Percentiles rank a stretch among this genome's conserved stretches.
phyloP scores from a whole-genome alignment of 2,113 vertebrate species.

The Fregata magnificens region DNA sequence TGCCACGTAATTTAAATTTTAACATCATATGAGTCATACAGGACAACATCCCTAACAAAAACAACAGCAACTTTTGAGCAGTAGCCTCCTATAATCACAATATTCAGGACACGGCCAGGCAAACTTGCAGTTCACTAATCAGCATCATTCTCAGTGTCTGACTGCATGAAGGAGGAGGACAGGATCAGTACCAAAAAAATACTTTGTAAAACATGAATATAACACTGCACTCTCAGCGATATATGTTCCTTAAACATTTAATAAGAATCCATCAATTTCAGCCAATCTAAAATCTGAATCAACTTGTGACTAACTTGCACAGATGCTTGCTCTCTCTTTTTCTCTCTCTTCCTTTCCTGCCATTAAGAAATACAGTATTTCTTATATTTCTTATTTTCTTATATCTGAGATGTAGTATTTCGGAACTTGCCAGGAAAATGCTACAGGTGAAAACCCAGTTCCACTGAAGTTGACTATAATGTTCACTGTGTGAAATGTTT shows the following conservation, averaged over 20 bases:
- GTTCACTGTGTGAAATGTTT: neutral
- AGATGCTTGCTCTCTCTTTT: too few relatives aligned
- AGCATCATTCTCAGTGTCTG: neutral
- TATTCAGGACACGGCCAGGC: neutral
- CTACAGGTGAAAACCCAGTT: neutral
- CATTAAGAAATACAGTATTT: neutral
- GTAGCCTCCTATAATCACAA: neutral
- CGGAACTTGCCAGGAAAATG: neutral
- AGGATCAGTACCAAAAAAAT: neutral
- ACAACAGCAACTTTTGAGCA: neutral
- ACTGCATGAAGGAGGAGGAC: neutral
- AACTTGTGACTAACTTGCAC: neutral
- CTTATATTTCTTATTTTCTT: neutral
- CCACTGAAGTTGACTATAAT: neutral
- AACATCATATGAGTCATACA: neutral
- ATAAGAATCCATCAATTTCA: neutral
- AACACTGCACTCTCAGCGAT: neutral
- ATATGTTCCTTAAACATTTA: neutral
- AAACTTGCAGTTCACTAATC: neutral
- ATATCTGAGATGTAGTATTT: neutral
- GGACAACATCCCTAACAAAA: neutral
- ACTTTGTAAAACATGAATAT: neutral
- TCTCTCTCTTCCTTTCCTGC: neutral
- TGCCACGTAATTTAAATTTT: neutral
- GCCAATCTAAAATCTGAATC: neutral